Conservation (phyloP, 2,888 invertebrate genomes). For the Parnassius apollo region DNA sequence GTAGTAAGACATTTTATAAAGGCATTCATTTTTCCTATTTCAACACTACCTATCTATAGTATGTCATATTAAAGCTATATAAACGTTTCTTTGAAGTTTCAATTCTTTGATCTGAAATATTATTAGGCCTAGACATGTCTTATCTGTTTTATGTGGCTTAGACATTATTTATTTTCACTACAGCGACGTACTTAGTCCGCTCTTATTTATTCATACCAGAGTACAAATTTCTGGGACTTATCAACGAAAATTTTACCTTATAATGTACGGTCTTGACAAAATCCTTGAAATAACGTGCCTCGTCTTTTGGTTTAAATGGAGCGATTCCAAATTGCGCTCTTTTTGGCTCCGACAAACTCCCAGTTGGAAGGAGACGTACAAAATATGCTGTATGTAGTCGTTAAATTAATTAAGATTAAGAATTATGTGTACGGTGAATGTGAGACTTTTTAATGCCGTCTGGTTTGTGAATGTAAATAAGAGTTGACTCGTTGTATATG, state of each 20-base stretch:
- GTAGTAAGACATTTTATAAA: too few species aligned
- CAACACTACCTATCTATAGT: too few species aligned
- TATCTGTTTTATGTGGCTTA: too few species aligned
- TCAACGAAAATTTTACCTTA: not conserved
- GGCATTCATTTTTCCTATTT: too few species aligned
- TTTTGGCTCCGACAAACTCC: constrained; percentile 5
- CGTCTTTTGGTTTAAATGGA: constrained; percentile 11
- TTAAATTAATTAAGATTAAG: constrained; percentile 1
- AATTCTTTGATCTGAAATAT: too few species aligned
- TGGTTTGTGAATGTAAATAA: not conserved
- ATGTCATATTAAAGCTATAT: too few species aligned
- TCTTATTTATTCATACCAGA: not conserved
- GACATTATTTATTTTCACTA: too few species aligned
- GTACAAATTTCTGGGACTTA: not conserved
- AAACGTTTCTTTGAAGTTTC: too few species aligned
- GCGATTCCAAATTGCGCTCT: constrained; percentile 15
- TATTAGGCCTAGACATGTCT: too few species aligned
- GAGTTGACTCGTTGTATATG: not conserved
- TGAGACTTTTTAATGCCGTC: not conserved
- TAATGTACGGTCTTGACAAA: not conserved
- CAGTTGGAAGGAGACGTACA: not conserved
- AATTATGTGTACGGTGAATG: not conserved
- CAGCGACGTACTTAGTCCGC: too few species aligned
- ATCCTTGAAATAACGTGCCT: constrained; percentile 12
- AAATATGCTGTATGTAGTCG: constrained; percentile 8